These are phyloP conservation scores for Hycleus cichorii DNA, from an alignment of 1,140 invertebrate species.

Conservation along the genomic window DNA sequence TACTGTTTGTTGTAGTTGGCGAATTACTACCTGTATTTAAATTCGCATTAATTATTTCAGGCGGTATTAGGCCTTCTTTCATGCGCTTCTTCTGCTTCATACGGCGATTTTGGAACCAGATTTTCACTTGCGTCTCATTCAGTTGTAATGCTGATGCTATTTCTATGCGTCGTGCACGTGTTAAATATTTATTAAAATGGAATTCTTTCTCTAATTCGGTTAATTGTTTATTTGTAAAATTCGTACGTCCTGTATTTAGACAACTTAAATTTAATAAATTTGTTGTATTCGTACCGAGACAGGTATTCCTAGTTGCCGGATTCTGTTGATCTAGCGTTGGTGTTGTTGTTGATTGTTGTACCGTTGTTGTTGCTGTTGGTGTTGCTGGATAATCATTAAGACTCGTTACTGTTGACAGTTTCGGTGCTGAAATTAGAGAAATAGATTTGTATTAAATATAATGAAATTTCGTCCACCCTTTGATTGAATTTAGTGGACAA, in stretches of 20 bases:
- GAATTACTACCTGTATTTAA: constrained; percentile 34
- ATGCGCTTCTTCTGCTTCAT: constrained; percentile 94
- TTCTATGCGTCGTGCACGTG: constrained; percentile 90
- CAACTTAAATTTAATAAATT: constrained; percentile 42
- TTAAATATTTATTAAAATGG: constrained; percentile 99
- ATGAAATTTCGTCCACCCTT: not conserved
- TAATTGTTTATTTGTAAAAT: constrained; percentile 98
- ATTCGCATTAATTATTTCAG: constrained; percentile 42
- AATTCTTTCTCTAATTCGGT: constrained; percentile 99
- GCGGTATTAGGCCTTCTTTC: constrained; percentile 77
- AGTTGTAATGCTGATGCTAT: constrained; percentile 93
- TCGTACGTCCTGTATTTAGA: constrained; percentile 84
- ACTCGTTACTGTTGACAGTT: constrained; percentile 43
- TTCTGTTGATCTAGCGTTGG: constrained; percentile 30
- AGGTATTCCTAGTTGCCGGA: constrained; percentile 28
- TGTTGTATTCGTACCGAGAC: constrained; percentile 33
- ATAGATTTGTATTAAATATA: not conserved
- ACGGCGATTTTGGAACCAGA: constrained; percentile 87
- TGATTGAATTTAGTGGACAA: constrained; percentile 1
- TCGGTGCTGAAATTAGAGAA: constrained; percentile 54
- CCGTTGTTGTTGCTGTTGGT: constrained; percentile 20
- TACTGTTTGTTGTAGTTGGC: constrained; percentile 36
- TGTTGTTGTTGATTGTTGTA: constrained; percentile 13
- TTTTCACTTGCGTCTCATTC: constrained; percentile 94
- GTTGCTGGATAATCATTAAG: no score